Evolutionary conservation across 2,797 vertebrate genomes (phyloP), one percentile per base, ranked within the genome.

Genomic region (Salmo trutta): DNA sequence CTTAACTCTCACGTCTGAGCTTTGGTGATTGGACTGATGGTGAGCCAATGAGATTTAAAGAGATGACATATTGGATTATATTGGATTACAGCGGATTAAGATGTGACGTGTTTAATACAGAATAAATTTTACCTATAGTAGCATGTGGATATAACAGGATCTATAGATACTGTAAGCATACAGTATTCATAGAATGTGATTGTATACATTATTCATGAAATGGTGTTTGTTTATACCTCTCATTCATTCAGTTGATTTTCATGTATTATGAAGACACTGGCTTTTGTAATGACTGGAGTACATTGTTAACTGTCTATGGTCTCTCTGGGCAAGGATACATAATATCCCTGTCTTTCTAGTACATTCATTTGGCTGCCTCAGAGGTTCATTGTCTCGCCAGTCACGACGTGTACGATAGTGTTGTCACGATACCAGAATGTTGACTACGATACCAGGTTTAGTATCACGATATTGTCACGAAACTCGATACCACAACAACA

Each of bases 61-160:
- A 84, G 83, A 91, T 91, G 88, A 87, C 77, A 77, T 83, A 54
- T 79, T 1, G 79, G 86, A 90, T 92, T 90, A 88, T 59, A 75
- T 80, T 24, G 80, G 89, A 88, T 92, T 88, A 88, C 59, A 47
- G 41, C 41, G 10, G 8, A 47, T 47, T 47, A 47, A 12, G 41
- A 47, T 47, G 41, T 47, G 8, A 47, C 8, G 8, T 10, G 80
- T 41, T 85, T 47, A 84, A 66, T 79, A 75, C 77, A 80, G 86
- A 64, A 84, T 81, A 83, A 84, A 87, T 88, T 84, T 85, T 81
- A 79, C 67, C 69, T 59, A 76, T 64, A 64, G 76, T 53, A 53
- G 31, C 53, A 65, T 75, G 54, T 3, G 24, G 17, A 79, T 47
- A 84, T 79, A 79, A 19, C 75, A 70, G 54, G 75, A 6, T 47